Base-by-base conservation (phyloP, 53 echinoderm and acorn worm species). In the Crossaster papposus region DNA sequence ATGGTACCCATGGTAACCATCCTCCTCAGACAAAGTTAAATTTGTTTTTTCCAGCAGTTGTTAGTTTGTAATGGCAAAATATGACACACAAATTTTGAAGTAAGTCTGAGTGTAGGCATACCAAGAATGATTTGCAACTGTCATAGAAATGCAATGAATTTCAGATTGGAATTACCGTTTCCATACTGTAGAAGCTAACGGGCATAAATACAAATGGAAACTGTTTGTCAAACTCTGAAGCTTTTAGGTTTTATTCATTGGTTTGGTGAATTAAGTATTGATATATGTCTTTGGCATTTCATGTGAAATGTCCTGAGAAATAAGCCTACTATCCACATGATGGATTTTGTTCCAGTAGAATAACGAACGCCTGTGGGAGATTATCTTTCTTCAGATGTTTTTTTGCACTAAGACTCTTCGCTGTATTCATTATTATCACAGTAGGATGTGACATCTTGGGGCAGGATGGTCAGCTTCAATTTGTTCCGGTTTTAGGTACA, bases 281-380 rank as follows among this genome's bases (percentile, higher is more conserved):
- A 28, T 68, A 11, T 26, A 68, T 68, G 68, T 68, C 68, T 68
- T 26, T 68, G 68, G n/a, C 68, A 26, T 4, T 23, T 28, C 28
- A 7, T 10, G 26, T 35, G 2, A 74, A 74, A 74, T 74, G 75
- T 74, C 36, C 35, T 74, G 31, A 4, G 36, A 33, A 28, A 13
- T 74, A 74, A 74, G 31, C 22, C 11, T 22, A 14, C 8, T 80
- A 31, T 62, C 0, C 33, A 62, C 80, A 80, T 32, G 80, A 80
- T 31, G 31, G 58, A 80, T 80, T 80, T 28, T 44, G 24, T 79
- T 51, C 4, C 23, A 68, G 38, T 54, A 85, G 72, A 72, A 30
- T 17, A 85, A 72, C 36, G 8, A 20, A 26, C 51, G 85, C 85
- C 85, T 30, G 1, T 44, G 85, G 85, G 85, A 85, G 33, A 30